A percentile compares a stretch with the other conserved stretches of the same genome.
Evolutionary conservation across 1,140 invertebrate species (phyloP).

Genomic region (Calosoma granatense): DNA sequence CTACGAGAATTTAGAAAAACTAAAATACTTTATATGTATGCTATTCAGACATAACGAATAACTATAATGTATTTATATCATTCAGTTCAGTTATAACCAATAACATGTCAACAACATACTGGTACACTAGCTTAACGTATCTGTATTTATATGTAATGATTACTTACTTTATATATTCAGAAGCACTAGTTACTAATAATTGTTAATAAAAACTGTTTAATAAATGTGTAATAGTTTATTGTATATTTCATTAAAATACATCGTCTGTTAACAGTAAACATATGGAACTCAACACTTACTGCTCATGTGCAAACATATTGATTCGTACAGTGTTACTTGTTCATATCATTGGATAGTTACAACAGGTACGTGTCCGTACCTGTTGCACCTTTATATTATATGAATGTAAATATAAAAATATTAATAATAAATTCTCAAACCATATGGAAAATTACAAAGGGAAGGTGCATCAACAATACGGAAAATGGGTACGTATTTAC

Average conservation of each 20-base stretch:
- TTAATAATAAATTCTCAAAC: background rate
- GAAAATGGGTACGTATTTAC: background rate
- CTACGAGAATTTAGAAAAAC: too few relatives aligned
- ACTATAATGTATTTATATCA: too few relatives aligned
- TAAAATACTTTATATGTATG: too few relatives aligned
- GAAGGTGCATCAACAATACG: background rate
- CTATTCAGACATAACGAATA: too few relatives aligned
- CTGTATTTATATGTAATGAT: too few relatives aligned
- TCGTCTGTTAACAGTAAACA: background rate
- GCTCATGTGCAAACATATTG: background rate
- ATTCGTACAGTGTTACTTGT: background rate
- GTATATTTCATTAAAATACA: conserved; percentile 4
- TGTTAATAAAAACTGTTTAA: background rate
- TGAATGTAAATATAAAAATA: background rate
- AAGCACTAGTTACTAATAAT: background rate
- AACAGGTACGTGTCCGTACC: background rate
- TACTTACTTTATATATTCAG: background rate
- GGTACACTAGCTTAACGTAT: too few relatives aligned
- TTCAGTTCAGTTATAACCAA: too few relatives aligned
- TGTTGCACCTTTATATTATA: conserved; percentile 1
- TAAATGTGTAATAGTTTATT: conserved; percentile 2
- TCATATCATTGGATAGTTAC: background rate
- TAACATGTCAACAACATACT: too few relatives aligned
- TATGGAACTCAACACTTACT: background rate
- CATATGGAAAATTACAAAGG: background rate